Base-by-base conservation (phyloP, 2,113 vertebrate species). In the Ranitomeya variabilis region DNA sequence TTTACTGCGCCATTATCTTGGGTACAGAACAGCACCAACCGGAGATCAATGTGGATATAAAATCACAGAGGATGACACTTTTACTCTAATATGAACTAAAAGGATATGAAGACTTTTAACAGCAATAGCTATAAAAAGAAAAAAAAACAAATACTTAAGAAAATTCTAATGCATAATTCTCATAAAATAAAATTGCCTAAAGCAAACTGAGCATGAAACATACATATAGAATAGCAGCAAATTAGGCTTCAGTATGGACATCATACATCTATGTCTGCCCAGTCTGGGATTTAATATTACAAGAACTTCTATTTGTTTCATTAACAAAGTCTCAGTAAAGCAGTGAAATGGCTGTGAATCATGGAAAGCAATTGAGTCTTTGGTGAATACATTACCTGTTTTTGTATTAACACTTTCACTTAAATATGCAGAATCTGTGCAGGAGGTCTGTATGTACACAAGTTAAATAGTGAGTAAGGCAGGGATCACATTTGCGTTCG, bases 1-100 rank as follows among this genome's bases (percentile, higher is more conserved):
- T 91, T 90, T 87, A 55, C 90, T 91, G 85, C 87, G 86, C 59
- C 8, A 83, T 91, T 89, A 89, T 54, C 19, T 86, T 86, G 90
- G 90, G 87, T 67, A 64, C 54, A 59, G 54, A 91, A 90, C 80
- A 89, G 78, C 89, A 66, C 90, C 86, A 2, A 86, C 85, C 91
- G 87, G 76, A 89, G 90, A 90, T 91, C 86, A 90, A 81, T 85
- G 89, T 92, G 89, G n/a, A 57, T 90, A 82, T 86, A 88, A 12
- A 71, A 0, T 88, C 69, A 66, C 78, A 86, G 92, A 91, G 80
- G 83, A 59, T 79, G 89, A 77, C 60, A 60, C 3, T 4, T 64
- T 84, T 90, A 80, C 85, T 37, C 16, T 76, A 89, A 80, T 80
- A 52, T 83, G 62, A 89, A 89, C 90, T 86, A 91, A 0, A 88